Conservation (phyloP, 2,113 vertebrate species). For the Garra rufa region DNA sequence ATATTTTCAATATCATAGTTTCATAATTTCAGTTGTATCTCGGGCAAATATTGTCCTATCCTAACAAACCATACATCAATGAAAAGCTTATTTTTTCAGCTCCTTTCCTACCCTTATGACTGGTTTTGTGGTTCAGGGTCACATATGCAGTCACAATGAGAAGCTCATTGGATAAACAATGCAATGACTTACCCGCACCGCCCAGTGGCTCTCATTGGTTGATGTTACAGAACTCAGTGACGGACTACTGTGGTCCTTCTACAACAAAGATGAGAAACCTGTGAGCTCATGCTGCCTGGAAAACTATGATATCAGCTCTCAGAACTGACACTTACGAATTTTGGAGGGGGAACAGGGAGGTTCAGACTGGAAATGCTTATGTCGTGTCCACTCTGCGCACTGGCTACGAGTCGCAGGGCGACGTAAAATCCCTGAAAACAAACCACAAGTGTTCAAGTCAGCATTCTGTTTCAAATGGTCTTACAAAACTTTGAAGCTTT, state of each 20-base stretch:
- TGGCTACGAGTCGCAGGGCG: conserved; percentile 89
- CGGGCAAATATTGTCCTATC: too few species aligned
- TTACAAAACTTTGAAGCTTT: conserved; percentile 3
- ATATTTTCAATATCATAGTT: too few species aligned
- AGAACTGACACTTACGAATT: conserved; percentile 86
- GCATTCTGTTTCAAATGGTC: background rate
- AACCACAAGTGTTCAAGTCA: conserved; percentile 43
- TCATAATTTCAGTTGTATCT: too few species aligned
- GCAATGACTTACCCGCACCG: conserved; percentile 86
- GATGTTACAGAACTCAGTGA: conserved; percentile 79
- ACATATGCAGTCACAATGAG: too few species aligned
- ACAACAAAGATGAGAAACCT: conserved; percentile 58
- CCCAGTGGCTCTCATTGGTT: conserved; percentile 83
- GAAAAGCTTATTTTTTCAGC: too few species aligned
- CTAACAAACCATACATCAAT: too few species aligned
- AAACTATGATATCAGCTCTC: background rate
- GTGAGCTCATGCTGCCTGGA: background rate
- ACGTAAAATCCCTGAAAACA: conserved; percentile 88
- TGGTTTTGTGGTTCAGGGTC: too few species aligned
- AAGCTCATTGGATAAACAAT: background rate
- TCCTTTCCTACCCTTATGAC: too few species aligned
- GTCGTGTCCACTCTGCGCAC: conserved; percentile 92
- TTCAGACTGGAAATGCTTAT: conserved; percentile 84
- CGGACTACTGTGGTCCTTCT: conserved; percentile 93
- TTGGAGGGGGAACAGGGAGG: conserved; percentile 86